Percentiles rank a stretch among this genome's conserved stretches.
phyloP scores from a whole-genome alignment of 2,888 invertebrate genomes.

The Drosophila nr. perissopoda region DNA sequence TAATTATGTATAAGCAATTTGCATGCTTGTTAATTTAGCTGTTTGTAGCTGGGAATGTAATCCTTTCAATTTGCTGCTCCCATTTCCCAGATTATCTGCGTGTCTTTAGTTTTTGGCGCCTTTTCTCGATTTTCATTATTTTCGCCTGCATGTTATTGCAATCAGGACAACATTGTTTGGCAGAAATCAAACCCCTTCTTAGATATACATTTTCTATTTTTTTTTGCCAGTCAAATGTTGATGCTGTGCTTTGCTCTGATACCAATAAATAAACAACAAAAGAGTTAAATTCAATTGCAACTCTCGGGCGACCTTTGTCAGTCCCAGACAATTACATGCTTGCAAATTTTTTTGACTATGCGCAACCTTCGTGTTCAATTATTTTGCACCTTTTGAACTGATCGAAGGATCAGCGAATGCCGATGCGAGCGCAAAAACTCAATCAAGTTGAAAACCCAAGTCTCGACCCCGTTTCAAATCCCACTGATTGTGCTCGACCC shows the following conservation, averaged over 20 bases:
- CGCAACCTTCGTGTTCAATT: constrained; percentile 71
- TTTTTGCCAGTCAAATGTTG: constrained; percentile 24
- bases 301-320: constrained; percentile 59
- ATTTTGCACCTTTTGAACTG: constrained; percentile 78
- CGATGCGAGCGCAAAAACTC: constrained; percentile 69
- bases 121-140: constrained; percentile 46
- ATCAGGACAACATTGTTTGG: constrained; percentile 69
- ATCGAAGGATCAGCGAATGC: constrained; percentile 57
- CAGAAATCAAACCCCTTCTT: constrained; percentile 64
- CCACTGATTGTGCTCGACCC: constrained; percentile 34
- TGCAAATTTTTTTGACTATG: constrained; percentile 78
- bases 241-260: constrained; percentile 45
- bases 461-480: constrained; percentile 57
- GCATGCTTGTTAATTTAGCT: constrained; percentile 40
- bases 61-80: constrained; percentile 9
- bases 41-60: constrained; percentile 12
- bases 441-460: constrained; percentile 74
- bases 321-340: constrained; percentile 83
- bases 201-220: constrained; percentile 27
- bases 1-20: constrained; percentile 33
- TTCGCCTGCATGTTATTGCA: constrained; percentile 76
- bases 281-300: constrained; percentile 77
- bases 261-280: constrained; percentile 79
- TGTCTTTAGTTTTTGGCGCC: constrained; percentile 60
- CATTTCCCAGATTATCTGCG: constrained; percentile 11